Percentiles rank a stretch among this genome's conserved stretches.
Evolutionary conservation across 1,140 invertebrate species (phyloP).

Genomic region (Plutomurus gul): DNA sequence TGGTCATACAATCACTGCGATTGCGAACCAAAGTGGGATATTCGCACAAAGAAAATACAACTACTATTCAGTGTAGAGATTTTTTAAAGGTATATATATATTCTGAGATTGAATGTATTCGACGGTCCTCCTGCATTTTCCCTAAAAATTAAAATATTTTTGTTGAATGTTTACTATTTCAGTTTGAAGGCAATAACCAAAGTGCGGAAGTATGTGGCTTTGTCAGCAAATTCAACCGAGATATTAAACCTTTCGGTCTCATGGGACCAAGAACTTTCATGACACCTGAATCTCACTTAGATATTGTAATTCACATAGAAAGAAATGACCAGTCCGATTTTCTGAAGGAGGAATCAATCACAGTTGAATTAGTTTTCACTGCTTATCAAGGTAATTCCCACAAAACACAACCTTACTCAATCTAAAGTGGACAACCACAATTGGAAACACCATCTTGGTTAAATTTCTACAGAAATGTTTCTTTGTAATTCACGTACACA

Average conservation of each 20-base stretch:
- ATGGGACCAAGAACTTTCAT: slow-evolving; percentile 34
- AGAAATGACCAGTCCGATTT: not conserved
- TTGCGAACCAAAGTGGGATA: slow-evolving; percentile 29
- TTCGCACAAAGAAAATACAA: slow-evolving; percentile 24
- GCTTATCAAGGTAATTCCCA: slow-evolving; percentile 19
- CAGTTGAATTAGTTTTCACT: slow-evolving; percentile 37
- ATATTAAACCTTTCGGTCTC: not conserved
- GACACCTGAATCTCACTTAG: slow-evolving; percentile 19
- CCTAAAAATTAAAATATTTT: not conserved
- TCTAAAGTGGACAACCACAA: no score
- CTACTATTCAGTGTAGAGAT: slow-evolving; percentile 33
- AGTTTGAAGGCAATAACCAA: slow-evolving; percentile 30
- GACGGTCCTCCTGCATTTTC: not conserved
- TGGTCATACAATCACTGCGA: slow-evolving; percentile 35
- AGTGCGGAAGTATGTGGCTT: slow-evolving; percentile 27
- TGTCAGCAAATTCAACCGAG: slow-evolving; percentile 33
- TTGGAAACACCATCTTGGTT: no score
- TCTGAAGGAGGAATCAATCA: slow-evolving; percentile 17
- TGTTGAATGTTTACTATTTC: not conserved
- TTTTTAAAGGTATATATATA: not conserved
- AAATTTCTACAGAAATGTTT: not conserved
- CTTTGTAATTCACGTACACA: not conserved
- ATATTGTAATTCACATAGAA: slow-evolving; percentile 3
- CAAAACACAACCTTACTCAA: no score
- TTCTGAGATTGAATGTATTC: not conserved